Conservation (phyloP, 2,113 vertebrate genomes). For the Thalassoma bifasciatum region DNA sequence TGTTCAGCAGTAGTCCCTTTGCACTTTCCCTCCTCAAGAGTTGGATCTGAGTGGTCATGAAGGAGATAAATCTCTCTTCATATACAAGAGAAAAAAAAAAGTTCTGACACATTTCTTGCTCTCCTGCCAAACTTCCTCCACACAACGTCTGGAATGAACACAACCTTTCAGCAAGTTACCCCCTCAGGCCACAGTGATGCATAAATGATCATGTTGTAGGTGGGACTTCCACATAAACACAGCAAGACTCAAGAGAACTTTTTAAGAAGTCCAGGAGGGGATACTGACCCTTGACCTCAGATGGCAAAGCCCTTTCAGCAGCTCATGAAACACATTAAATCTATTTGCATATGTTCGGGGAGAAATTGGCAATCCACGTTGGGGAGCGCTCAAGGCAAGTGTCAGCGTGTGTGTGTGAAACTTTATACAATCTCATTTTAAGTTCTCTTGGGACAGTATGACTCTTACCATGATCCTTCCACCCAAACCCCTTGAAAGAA, state of each 20-base stretch:
- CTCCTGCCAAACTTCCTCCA: conserved; percentile 42
- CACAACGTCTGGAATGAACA: conserved; percentile 53
- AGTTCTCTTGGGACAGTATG: conserved; percentile 38
- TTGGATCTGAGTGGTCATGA: background rate
- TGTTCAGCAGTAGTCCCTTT: background rate
- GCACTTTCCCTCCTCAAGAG: background rate
- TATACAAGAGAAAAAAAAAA: conserved; percentile 14
- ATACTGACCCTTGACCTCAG: conserved; percentile 50
- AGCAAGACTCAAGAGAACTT: conserved; percentile 32
- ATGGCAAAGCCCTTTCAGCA: conserved; percentile 64
- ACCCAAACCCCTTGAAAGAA: conserved; percentile 52
- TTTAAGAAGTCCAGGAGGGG: conserved; percentile 25
- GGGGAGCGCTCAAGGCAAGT: conserved; percentile 38
- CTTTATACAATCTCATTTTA: conserved; percentile 32
- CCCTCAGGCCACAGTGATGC: conserved; percentile 33
- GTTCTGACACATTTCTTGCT: conserved; percentile 36
- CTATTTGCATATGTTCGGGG: conserved; percentile 29
- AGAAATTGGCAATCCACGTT: conserved; percentile 25
- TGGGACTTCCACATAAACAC: conserved; percentile 62
- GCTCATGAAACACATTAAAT: conserved; percentile 51
- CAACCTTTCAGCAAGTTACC: conserved; percentile 51
- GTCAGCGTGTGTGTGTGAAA: conserved; percentile 49
- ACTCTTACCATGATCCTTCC: conserved; percentile 52
- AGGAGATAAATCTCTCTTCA: conserved; percentile 23
- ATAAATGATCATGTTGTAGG: conserved; percentile 39